Percentiles rank a stretch among this genome's conserved stretches.
Conservation (phyloP, 2,888 invertebrate species). For the Rotaria macrura region DNA sequence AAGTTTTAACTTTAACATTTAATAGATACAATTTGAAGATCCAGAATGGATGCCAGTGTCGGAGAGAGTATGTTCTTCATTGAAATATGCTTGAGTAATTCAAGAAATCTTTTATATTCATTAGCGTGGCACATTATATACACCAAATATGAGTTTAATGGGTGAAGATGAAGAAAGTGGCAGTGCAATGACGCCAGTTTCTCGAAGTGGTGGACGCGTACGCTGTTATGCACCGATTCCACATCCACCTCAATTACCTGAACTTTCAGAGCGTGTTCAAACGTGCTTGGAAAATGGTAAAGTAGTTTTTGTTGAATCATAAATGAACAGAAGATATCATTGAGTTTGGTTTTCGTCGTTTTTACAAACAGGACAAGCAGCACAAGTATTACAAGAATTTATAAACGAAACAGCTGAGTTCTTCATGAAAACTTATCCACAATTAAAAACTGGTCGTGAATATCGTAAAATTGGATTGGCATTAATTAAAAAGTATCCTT, state of each 20-base stretch:
- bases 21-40: background rate
- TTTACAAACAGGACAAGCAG: background rate
- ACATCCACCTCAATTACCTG: background rate
- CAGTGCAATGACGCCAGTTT: background rate
- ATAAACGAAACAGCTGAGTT: background rate
- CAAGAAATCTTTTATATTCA: background rate
- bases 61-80: background rate
- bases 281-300: background rate
- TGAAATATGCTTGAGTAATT: too few relatives aligned
- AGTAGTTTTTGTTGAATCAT: background rate
- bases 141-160: slow-evolving; percentile 4
- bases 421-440: slow-evolving; percentile 19
- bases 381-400: background rate
- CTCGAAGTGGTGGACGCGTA: background rate
- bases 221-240: slow-evolving; percentile 12
- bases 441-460: slow-evolving; percentile 16
- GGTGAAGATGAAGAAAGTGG: background rate
- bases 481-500: slow-evolving; percentile 6
- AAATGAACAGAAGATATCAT: background rate
- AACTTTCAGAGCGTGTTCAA: slow-evolving; percentile 17
- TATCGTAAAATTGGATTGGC: slow-evolving; percentile 20
- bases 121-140: slow-evolving; percentile 22
- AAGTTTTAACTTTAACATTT: background rate
- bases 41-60: background rate
- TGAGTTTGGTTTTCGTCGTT: too few relatives aligned